Evolutionary conservation across 1,140 invertebrate species (phyloP).

Genomic region (Mamestra configurata): DNA sequence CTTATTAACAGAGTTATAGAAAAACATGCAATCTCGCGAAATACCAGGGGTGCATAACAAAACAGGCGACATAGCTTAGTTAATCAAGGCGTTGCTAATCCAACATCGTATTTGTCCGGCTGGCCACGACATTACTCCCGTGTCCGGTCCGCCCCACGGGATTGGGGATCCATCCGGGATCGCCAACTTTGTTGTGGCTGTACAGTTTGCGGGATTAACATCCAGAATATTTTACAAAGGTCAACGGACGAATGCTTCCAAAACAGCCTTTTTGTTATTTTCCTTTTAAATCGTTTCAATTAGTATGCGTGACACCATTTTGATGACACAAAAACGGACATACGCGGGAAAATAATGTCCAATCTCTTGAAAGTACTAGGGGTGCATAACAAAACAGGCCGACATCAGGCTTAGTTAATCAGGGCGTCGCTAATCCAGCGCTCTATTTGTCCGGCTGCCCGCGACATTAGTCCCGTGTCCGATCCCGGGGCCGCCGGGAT

Average conservation of each 20-base stretch:
- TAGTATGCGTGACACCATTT: slow-evolving; percentile 7
- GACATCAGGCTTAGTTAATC: slow-evolving; percentile 60
- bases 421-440: slow-evolving; percentile 61
- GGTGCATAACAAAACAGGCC: slow-evolving; percentile 60
- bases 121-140: slow-evolving; percentile 63
- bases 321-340: slow-evolving; percentile 18
- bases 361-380: slow-evolving; percentile 44
- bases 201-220: slow-evolving; percentile 32
- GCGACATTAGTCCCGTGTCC: slow-evolving; percentile 65
- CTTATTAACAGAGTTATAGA: slow-evolving; percentile 28
- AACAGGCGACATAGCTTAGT: slow-evolving; percentile 57
- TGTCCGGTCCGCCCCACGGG: slow-evolving; percentile 47
- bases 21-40: slow-evolving; percentile 43
- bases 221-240: slow-evolving; percentile 13
- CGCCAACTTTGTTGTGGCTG: slow-evolving; percentile 32
- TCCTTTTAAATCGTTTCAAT: not conserved
- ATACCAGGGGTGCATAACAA: slow-evolving; percentile 57
- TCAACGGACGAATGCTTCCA: not conserved
- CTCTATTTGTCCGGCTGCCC: slow-evolving; percentile 63
- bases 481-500: slow-evolving; percentile 40
- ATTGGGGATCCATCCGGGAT: slow-evolving; percentile 35
- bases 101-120: slow-evolving; percentile 61
- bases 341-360: slow-evolving; percentile 22
- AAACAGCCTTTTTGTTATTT: slow-evolving; percentile 14
- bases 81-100: slow-evolving; percentile 65